These are phyloP conservation scores for Scarus forsteni DNA, from an alignment of 2,797 vertebrate species.

Conservation along the genomic window DNA sequence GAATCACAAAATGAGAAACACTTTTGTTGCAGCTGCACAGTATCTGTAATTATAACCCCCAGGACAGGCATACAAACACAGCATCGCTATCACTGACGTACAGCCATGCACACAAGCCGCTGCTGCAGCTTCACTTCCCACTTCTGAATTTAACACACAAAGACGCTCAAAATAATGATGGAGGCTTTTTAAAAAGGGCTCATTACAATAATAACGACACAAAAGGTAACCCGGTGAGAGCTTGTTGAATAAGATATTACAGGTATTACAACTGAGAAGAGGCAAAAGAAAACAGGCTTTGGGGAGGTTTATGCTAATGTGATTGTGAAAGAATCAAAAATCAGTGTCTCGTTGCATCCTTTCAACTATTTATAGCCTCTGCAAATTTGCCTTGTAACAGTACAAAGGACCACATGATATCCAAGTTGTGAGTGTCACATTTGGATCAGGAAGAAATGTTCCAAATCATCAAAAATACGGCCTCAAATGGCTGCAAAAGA, in stretches of 20 bases:
- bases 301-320: slow-evolving; percentile 39
- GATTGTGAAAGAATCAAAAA: slow-evolving; percentile 2
- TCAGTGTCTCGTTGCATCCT: slow-evolving; percentile 13
- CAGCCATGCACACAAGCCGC: slow-evolving; percentile 17
- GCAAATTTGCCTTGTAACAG: not conserved
- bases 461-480: too few relatives aligned
- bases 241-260: slow-evolving; percentile 34
- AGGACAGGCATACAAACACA: slow-evolving; percentile 46
- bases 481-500: too few relatives aligned
- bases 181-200: slow-evolving; percentile 37
- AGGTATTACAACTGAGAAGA: slow-evolving; percentile 27
- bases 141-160: slow-evolving; percentile 28
- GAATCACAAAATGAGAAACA: slow-evolving; percentile 37
- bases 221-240: slow-evolving; percentile 35
- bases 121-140: slow-evolving; percentile 17
- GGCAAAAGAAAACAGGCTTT: slow-evolving; percentile 20
- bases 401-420: not conserved
- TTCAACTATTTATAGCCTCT: not conserved
- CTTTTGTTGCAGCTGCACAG: slow-evolving; percentile 53
- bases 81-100: slow-evolving; percentile 10
- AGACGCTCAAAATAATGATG: not conserved
- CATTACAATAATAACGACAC: slow-evolving; percentile 33
- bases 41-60: slow-evolving; percentile 65
- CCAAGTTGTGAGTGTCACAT: not conserved
- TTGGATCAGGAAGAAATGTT: too few relatives aligned